Base-by-base conservation (phyloP, 2,888 invertebrate species). In the Pammene fasciana region DNA sequence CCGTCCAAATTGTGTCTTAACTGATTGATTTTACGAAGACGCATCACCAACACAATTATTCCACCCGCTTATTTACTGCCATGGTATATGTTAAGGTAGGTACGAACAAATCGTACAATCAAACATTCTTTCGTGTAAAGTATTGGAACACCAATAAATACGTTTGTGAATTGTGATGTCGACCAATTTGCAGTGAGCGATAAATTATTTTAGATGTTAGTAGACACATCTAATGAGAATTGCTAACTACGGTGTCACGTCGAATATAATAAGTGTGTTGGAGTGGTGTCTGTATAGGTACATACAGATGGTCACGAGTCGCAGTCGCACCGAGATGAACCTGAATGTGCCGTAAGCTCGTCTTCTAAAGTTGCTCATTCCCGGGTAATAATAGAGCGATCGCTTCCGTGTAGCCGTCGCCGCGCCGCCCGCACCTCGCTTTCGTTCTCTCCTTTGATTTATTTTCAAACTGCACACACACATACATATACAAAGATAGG, bases 1-100 rank as follows among this genome's bases (percentile, higher is more conserved):
- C 5, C 41, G 11, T 82, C 86, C 86, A 86, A 78, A 73, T 67
- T 70, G 64, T 78, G 79, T 80, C 80, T 79, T 77, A 79, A 79
- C 82, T 85, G 84, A 87, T 87, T 82, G 84, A 85, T 85, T 86
- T 83, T 76, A 81, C 79, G 77, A 78, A 79, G 77, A 77, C 72
- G 74, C 72, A 76, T 78, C 74, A 79, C 75, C 77, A 78, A 75
- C 79, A 78, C 77, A 77, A 80, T 82, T 79, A 80, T 79, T 73
- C 75, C 65, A 57, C 71, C 60, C 67, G 70, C 65, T 75, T 76
- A 78, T 78, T 78, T 75, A 76, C 76, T 68, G 70, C 70, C 55
- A 62, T 57, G 43, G 57, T 64, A 48, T 45, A 64, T 54, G 56
- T 59, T 48, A 50, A 18, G 26, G 52, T 56, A 18, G 38, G 52